These are phyloP conservation scores for Cheilosia pagana DNA, from an alignment of 2,888 invertebrate species.

Conservation along the genomic window DNA sequence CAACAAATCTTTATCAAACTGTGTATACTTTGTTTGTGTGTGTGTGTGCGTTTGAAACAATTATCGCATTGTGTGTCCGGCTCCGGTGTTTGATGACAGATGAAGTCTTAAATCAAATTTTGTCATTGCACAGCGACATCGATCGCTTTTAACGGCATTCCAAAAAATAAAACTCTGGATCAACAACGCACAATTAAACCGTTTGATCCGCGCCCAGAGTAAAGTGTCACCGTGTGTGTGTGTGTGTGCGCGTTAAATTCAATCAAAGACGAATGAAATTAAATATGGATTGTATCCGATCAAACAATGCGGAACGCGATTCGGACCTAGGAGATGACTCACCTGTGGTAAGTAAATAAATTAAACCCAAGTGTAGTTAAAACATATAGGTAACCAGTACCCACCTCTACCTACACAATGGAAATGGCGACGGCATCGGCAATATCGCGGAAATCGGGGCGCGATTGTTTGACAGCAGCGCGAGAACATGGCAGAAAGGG, in stretches of 20 bases:
- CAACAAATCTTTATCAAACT: background rate
- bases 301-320: slow-evolving; percentile 77
- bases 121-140: background rate
- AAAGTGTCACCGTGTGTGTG: slow-evolving; percentile 34
- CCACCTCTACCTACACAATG: background rate
- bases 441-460: slow-evolving; percentile 25
- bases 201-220: slow-evolving; percentile 34
- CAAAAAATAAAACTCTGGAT: slow-evolving; percentile 30
- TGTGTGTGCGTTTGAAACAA: slow-evolving; percentile 16
- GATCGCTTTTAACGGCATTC: slow-evolving; percentile 45
- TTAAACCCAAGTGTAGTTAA: background rate
- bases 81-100: background rate
- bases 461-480: slow-evolving; percentile 33
- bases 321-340: slow-evolving; percentile 77
- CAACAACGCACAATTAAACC: slow-evolving; percentile 50
- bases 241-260: slow-evolving; percentile 53
- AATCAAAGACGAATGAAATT: slow-evolving; percentile 62
- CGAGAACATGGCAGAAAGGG: slow-evolving; percentile 8
- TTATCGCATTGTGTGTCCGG: slow-evolving; percentile 21
- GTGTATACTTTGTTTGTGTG: slow-evolving; percentile 7
- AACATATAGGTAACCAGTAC: background rate
- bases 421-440: slow-evolving; percentile 27
- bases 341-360: slow-evolving; percentile 70
- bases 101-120: background rate
- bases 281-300: slow-evolving; percentile 78